Evolutionary conservation across 2,888 invertebrate species (phyloP), one percentile per base, ranked within the genome.

Genomic region (Acleris literana): DNA sequence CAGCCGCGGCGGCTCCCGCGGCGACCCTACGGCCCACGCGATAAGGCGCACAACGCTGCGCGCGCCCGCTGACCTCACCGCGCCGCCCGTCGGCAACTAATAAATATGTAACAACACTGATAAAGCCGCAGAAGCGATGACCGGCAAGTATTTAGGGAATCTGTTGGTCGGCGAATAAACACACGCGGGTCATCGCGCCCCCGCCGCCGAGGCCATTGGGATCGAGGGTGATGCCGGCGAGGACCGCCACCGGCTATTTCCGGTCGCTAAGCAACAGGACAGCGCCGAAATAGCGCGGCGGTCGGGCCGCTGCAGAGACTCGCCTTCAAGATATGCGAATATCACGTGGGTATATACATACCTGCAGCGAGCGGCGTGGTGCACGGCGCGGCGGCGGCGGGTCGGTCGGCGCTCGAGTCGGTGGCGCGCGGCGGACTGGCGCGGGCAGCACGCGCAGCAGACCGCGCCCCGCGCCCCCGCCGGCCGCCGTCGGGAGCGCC

Each of bases 71-170:
- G 90, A 90, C 90, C 92, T 90, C 88, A 90, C 87, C 87, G 84
- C 81, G 78, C 78, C 83, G 82, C 55, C 63, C 71, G 74, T 81
- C 88, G 88, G 87, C 90, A 88, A 90, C 89, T 90, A 90, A 91
- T 91, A 91, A 92, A 91, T 91, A 90, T 91, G 91, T 91, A 92
- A 90, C 90, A 92, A 90, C 90, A 88, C 88, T 91, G 92, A 92
- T 92, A 92, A 90, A 87, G 81, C 83, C 85, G 84, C 85, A 86
- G 88, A 90, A 89, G 82, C 90, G 88, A 86, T 88, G 91, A 90
- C 90, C 90, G 88, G 84, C 82, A 84, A 83, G 84, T 88, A 88
- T 87, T 88, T 84, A 87, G 86, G 84, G 86, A 88, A 84, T 82
- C 84, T 83, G 86, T 86, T 80, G 78, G 86, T 86, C 85, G 82